Conservation (phyloP, 2,797 vertebrate genomes). For the Limnodromus scolopaceus region DNA sequence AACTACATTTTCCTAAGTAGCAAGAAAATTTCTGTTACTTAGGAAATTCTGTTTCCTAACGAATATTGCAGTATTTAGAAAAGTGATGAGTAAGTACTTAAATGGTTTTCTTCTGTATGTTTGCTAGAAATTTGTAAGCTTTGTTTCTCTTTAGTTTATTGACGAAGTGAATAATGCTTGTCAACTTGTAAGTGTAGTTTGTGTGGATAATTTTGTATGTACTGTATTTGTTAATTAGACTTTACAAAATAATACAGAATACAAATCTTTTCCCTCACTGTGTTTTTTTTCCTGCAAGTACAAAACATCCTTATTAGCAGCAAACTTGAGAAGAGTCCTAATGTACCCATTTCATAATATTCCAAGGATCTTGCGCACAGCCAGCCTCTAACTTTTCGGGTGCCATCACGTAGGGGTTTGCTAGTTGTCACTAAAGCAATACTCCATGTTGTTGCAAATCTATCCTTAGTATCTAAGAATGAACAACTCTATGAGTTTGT, state of each 20-base stretch:
- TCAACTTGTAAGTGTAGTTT: background rate
- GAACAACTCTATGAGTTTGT: background rate
- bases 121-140: background rate
- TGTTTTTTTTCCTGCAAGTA: background rate
- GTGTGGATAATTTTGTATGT: background rate
- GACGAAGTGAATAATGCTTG: background rate
- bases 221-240: background rate
- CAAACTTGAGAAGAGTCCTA: background rate
- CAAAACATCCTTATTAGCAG: background rate
- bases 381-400: background rate
- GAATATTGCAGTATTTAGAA: background rate
- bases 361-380: background rate
- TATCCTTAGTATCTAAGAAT: background rate
- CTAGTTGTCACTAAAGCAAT: background rate
- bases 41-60: background rate
- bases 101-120: background rate
- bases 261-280: background rate
- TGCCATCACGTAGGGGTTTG: background rate
- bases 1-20: background rate
- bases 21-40: background rate
- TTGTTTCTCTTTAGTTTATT: background rate
- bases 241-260: background rate
- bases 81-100: background rate
- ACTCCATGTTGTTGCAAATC: background rate
- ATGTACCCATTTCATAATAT: background rate